Evolutionary conservation across 2,797 vertebrate species (phyloP), one percentile per base, ranked within the genome.

Genomic region (Cuniculus paca): DNA sequence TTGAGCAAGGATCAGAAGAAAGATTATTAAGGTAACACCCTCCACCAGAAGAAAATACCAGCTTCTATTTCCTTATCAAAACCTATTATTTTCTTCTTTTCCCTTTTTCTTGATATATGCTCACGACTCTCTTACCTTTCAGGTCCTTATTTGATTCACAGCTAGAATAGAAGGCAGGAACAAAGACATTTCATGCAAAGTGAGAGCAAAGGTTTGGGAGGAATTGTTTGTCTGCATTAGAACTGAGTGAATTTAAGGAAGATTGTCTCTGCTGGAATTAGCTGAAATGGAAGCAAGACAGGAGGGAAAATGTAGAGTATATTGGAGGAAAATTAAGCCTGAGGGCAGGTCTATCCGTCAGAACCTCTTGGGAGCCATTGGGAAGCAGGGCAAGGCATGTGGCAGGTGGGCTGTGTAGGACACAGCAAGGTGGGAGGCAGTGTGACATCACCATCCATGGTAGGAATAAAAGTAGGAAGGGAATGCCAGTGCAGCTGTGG

Each of bases 21-120:
- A 95, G 34, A 95, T 96, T 93, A 95, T 58, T 95, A 94, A 94
- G 75, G 85, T 85, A 91, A 91, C 0, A 0, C 63, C 74, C 22
- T 91, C 72, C 11, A 56, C 17, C 45, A 75, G n/a, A 81, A 93
- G 89, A 95, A 97, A 97, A 97, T 94, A 93, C 74, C 77, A 84
- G 82, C 86, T 56, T 91, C 58, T 90, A 58, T 82, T 95, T 96
- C 89, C 54, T 93, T 91, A 95, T 70, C 89, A 65, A 95, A 95
- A 92, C 77, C 52, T 80, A 86, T 87, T 89, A 74, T 95, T 97
- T 96, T 78, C 50, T 42, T 56, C 39, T 39, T 45, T 17, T 10
- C 24, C n/a, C 39, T 68, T 74, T 90, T 72, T n/a, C 87, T 95
- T 94, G 63, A 63, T 83, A 36, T 42, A 75, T 93, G 36, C 52